Percentiles rank a stretch among this genome's conserved stretches.
Evolutionary conservation across 2,888 invertebrate species (phyloP).

Genomic region (Baccha elongata): DNA sequence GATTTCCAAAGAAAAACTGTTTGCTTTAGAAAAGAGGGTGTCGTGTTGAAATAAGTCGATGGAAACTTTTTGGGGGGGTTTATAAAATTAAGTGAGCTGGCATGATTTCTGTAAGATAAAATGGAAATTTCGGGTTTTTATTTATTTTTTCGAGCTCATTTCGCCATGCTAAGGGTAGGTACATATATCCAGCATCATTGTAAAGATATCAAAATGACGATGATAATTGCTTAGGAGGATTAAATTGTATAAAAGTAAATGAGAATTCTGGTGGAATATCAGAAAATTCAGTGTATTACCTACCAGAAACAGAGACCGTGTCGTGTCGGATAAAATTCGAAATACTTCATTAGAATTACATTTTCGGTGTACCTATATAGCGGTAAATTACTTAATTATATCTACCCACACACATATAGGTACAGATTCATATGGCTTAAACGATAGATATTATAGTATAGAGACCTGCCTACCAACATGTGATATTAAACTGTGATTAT

Average conservation of each 20-base stretch:
- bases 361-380: conserved; percentile 36
- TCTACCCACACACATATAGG: conserved; percentile 12
- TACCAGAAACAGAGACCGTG: conserved; percentile 58
- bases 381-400: conserved; percentile 60
- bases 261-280: conserved; percentile 10
- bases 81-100: conserved; percentile 39
- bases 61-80: conserved; percentile 11
- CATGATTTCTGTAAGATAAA: conserved; percentile 65
- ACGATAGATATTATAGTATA: neutral
- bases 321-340: conserved; percentile 53
- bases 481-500: conserved; percentile 33
- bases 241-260: conserved; percentile 18
- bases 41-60: conserved; percentile 17
- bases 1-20: conserved; percentile 55
- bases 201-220: conserved; percentile 35
- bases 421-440: neutral
- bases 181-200: neutral
- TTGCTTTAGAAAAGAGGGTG: conserved; percentile 65
- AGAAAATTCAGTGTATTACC: conserved; percentile 54
- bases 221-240: conserved; percentile 71
- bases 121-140: conserved; percentile 61
- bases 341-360: conserved; percentile 70
- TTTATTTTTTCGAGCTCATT: neutral
- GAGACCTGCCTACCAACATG: neutral
- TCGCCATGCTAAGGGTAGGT: neutral